A percentile compares a stretch with the other conserved stretches of the same genome.
phyloP scores from a whole-genome alignment of 2,888 invertebrate species.

The Rhabditoides inermis region DNA sequence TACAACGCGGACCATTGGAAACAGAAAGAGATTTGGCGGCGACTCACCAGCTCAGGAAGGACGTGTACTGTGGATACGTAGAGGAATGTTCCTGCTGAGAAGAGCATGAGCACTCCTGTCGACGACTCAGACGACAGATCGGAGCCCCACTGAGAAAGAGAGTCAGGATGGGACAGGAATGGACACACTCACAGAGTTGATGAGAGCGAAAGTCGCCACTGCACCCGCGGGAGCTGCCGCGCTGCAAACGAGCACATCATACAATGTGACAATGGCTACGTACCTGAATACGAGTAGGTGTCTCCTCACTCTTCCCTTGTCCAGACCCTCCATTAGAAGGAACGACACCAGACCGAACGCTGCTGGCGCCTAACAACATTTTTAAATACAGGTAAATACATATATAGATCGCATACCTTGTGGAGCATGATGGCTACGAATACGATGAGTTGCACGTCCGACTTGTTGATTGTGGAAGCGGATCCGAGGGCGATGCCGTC shows the following conservation, averaged over 20 bases:
- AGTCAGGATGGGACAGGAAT: too few species aligned
- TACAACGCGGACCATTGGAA: too few species aligned
- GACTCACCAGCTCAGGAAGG: slow-evolving; percentile 71
- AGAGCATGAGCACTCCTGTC: slow-evolving; percentile 93
- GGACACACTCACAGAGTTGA: slow-evolving; percentile 64
- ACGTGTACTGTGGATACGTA: slow-evolving; percentile 98
- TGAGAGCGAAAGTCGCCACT: slow-evolving; percentile 80
- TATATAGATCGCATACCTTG: too few species aligned
- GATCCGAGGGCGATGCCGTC: slow-evolving; percentile 97
- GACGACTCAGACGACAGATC: slow-evolving; percentile 71
- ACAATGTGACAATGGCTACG: too few species aligned
- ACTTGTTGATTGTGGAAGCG: slow-evolving; percentile 87
- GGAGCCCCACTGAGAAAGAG: slow-evolving; percentile 4
- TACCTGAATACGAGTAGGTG: slow-evolving; percentile 84
- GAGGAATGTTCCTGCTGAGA: slow-evolving; percentile 95
- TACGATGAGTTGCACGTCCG: slow-evolving; percentile 92
- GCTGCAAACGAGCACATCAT: slow-evolving; percentile 84
- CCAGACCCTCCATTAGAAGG: slow-evolving; percentile 84
- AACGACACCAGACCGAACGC: slow-evolving; percentile 98
- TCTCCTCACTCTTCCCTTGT: slow-evolving; percentile 70
- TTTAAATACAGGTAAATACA: too few species aligned
- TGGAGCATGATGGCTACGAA: slow-evolving; percentile 98
- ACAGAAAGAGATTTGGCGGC: too few species aligned
- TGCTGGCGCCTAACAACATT: slow-evolving; percentile 90
- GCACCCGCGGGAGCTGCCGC: slow-evolving; percentile 82